Conservation (phyloP, 2,113 vertebrate genomes). For the Gallinago jamesoni region DNA sequence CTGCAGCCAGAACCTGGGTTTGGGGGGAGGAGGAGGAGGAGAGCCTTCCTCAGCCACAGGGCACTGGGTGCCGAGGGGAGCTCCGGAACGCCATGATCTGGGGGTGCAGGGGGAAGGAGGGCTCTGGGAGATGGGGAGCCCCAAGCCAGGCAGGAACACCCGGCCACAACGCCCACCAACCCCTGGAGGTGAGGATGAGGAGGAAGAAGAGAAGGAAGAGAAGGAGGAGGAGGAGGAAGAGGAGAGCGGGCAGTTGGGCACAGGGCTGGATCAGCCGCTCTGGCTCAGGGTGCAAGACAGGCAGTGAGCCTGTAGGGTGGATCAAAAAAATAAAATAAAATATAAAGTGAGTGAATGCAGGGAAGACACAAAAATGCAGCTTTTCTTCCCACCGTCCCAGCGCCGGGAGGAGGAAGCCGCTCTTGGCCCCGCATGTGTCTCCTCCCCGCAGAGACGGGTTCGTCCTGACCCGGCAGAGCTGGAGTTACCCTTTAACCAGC, state of each 20-base stretch:
- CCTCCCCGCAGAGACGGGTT: background rate
- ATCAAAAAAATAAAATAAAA: background rate
- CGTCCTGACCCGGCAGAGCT: background rate
- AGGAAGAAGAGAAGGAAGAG: background rate
- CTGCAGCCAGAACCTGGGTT: background rate
- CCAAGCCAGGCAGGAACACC: background rate
- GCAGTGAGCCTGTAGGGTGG: background rate
- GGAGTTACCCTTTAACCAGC: conserved; percentile 60
- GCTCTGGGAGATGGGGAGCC: background rate
- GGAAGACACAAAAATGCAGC: background rate
- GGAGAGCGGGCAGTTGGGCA: rapidly evolving
- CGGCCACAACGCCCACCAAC: rapidly evolving
- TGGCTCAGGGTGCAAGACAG: background rate
- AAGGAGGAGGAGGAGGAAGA: background rate
- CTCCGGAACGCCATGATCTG: rapidly evolving
- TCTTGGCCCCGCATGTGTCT: background rate
- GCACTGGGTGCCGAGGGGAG: rapidly evolving
- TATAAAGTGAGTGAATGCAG: rapidly evolving
- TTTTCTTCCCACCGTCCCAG: background rate
- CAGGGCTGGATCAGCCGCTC: background rate
- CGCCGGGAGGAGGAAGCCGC: background rate
- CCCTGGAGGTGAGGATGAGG: background rate
- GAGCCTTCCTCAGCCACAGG: rapidly evolving
- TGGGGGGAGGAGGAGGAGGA: background rate
- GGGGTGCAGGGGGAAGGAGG: rapidly evolving